phyloP scores from a whole-genome alignment of 30 jellyfish, hydroid and myxozoan species.

The Aurelia sp. region DNA sequence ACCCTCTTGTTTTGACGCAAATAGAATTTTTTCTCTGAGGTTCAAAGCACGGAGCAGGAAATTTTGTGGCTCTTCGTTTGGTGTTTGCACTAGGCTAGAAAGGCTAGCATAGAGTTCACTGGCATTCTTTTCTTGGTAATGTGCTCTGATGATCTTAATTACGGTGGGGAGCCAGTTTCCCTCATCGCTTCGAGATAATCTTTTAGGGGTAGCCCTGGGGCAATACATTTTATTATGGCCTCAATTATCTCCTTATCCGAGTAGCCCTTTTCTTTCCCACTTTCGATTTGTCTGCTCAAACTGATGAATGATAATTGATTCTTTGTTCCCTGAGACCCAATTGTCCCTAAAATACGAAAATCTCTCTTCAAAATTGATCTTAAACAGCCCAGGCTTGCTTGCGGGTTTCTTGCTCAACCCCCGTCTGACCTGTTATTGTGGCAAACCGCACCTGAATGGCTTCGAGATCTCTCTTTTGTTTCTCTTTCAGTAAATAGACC shows the following conservation, averaged over 20 bases:
- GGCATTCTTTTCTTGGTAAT: constrained; percentile 53
- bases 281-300: neutral
- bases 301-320: neutral
- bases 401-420: too few relatives aligned
- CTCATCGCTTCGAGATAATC: constrained; percentile 48
- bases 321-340: too few relatives aligned
- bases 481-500: too few relatives aligned
- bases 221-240: constrained; percentile 37
- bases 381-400: too few relatives aligned
- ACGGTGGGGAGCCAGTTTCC: constrained; percentile 36
- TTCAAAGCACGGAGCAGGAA: constrained; percentile 51
- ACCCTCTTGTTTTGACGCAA: constrained; percentile 30
- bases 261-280: constrained; percentile 30
- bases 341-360: too few relatives aligned
- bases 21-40: constrained; percentile 22
- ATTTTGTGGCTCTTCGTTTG: constrained; percentile 48
- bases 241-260: constrained; percentile 32
- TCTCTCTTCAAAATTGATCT: too few relatives aligned
- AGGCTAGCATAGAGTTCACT: constrained; percentile 45
- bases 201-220: constrained; percentile 25
- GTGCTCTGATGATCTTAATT: constrained; percentile 42
- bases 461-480: too few relatives aligned
- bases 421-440: too few relatives aligned
- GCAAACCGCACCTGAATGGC: neutral
- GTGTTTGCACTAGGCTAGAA: constrained; percentile 21